phyloP scores from a whole-genome alignment of 1,140 invertebrate species.

The Paraescarpia echinospica region DNA sequence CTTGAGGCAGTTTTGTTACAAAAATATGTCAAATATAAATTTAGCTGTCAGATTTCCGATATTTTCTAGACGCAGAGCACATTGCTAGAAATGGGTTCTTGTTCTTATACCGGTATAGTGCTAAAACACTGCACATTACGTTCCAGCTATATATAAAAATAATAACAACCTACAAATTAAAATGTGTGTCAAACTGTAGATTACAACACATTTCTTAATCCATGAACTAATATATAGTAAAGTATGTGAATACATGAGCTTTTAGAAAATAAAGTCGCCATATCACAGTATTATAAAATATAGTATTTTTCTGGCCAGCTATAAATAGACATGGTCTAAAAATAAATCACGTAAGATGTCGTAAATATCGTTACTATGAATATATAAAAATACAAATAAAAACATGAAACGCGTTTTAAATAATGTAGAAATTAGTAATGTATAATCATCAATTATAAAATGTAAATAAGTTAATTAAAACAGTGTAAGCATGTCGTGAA shows the following conservation, averaged over 20 bases:
- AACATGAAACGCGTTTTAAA: not conserved
- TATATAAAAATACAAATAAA: not conserved
- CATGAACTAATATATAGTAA: not conserved
- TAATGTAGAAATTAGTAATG: not conserved
- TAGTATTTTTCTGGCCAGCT: not conserved
- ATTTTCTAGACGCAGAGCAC: not conserved
- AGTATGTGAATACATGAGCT: not conserved
- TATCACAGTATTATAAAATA: not conserved
- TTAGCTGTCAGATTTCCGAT: not conserved
- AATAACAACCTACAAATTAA: not conserved
- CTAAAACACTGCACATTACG: not conserved
- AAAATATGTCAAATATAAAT: not conserved
- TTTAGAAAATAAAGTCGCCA: not conserved
- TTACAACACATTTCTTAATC: not conserved
- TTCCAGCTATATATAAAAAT: not conserved
- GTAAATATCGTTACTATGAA: not conserved
- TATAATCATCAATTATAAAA: not conserved
- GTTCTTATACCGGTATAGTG: not conserved
- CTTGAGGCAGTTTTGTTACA: not conserved
- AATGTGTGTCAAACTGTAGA: not conserved
- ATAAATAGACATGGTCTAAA: not conserved
- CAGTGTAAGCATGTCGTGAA: not conserved
- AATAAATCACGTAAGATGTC: not conserved
- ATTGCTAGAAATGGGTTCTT: not conserved
- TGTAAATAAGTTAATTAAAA: not conserved